Evolutionary conservation across 2,113 vertebrate genomes (phyloP).

Genomic region (Dicentrarchus labrax): DNA sequence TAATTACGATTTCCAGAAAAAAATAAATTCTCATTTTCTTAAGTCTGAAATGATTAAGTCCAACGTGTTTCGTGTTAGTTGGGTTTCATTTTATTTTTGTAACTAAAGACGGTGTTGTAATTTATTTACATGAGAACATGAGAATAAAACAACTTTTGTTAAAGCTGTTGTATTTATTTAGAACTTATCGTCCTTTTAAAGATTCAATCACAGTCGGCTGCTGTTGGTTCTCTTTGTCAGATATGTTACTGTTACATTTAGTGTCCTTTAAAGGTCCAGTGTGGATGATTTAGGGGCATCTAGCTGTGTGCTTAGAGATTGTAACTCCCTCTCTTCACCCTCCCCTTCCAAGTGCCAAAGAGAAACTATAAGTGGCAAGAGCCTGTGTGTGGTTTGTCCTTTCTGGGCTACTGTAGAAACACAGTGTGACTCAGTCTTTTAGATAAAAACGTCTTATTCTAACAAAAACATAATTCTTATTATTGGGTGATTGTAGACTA

Average conservation of each 20-base stretch:
- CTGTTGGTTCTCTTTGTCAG: neutral
- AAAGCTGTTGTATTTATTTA: slow-evolving; percentile 30
- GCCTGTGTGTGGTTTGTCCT: too few species aligned
- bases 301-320: too few species aligned
- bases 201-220: neutral
- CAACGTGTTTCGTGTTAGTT: slow-evolving; percentile 43
- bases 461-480: too few species aligned
- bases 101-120: slow-evolving; percentile 70
- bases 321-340: too few species aligned
- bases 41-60: slow-evolving; percentile 42
- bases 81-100: slow-evolving; percentile 72
- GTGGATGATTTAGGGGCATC: too few species aligned
- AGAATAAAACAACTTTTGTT: slow-evolving; percentile 82
- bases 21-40: slow-evolving; percentile 43
- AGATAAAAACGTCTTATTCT: too few species aligned
- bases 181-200: neutral
- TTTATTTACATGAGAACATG: slow-evolving; percentile 78
- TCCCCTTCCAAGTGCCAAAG: too few species aligned
- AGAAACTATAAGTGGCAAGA: too few species aligned
- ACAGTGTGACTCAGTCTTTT: too few species aligned
- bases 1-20: slow-evolving; percentile 4
- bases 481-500: too few species aligned
- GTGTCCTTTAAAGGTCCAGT: neutral
- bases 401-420: too few species aligned
- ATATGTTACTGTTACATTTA: neutral